Percentiles rank a stretch among this genome's conserved stretches.
Conservation (phyloP, 1,140 invertebrate species). For the Mizuhopecten yessoensis region DNA sequence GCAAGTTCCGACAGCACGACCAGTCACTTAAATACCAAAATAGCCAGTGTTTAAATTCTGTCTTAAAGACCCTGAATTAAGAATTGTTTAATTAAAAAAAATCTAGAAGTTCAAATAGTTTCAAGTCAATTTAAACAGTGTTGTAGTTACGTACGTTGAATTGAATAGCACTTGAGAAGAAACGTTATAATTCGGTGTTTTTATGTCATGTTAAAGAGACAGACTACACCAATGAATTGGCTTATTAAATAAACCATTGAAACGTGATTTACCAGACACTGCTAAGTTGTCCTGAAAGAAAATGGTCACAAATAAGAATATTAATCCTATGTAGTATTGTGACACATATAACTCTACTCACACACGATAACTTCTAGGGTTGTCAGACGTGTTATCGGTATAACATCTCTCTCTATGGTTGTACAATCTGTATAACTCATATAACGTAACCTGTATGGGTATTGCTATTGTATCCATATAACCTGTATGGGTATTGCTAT, state of each 20-base stretch:
- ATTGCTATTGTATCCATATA: too few species aligned
- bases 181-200: neutral
- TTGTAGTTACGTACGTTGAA: neutral
- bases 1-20: neutral
- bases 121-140: neutral
- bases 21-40: constrained; percentile 27
- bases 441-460: too few species aligned
- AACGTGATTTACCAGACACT: neutral
- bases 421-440: too few species aligned
- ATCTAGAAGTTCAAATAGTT: neutral
- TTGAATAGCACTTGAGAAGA: neutral
- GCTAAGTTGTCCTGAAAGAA: neutral
- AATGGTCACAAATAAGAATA: neutral
- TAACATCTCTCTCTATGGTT: too few species aligned
- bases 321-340: neutral
- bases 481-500: too few species aligned
- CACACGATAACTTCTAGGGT: neutral
- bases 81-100: too few species aligned
- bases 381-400: too few species aligned
- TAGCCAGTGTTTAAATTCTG: too few species aligned
- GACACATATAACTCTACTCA: neutral
- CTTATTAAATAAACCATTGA: neutral
- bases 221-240: neutral
- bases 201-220: neutral
- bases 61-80: constrained; percentile 8